Conservation (phyloP, 1,140 invertebrate genomes). For the Brachionus rotundiformis region DNA sequence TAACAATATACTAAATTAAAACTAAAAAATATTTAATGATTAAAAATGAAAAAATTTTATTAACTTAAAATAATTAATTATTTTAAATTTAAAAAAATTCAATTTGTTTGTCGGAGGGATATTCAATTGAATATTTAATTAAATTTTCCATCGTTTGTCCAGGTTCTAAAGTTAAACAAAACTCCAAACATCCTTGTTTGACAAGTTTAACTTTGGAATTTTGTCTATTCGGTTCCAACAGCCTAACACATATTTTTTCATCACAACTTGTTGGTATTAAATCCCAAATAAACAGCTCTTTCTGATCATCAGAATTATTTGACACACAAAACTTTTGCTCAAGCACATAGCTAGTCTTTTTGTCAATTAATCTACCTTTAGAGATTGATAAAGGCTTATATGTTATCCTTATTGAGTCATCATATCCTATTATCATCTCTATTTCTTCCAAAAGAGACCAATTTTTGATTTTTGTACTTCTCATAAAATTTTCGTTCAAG, state of each 20-base stretch:
- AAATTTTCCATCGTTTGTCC: not conserved
- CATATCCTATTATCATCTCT: slow-evolving; percentile 63
- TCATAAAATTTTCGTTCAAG: slow-evolving; percentile 63
- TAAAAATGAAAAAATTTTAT: no score
- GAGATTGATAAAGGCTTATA: slow-evolving; percentile 62
- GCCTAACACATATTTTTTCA: slow-evolving; percentile 36
- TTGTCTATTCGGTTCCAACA: slow-evolving; percentile 9
- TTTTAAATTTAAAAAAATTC: slow-evolving; percentile 41
- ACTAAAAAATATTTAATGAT: no score
- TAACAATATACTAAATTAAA: no score
- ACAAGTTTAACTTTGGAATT: slow-evolving; percentile 5
- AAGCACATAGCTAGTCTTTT: slow-evolving; percentile 55
- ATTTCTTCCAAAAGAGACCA: slow-evolving; percentile 60
- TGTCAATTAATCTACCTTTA: slow-evolving; percentile 56
- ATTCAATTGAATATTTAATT: not conserved
- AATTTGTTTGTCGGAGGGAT: not conserved
- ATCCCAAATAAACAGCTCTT: slow-evolving; percentile 59
- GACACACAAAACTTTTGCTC: slow-evolving; percentile 62
- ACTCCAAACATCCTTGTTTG: not conserved
- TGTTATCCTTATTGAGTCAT: slow-evolving; percentile 60
- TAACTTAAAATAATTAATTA: no score
- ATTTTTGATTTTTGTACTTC: slow-evolving; percentile 61
- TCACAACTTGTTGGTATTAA: slow-evolving; percentile 58
- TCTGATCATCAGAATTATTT: slow-evolving; percentile 59
- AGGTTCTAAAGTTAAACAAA: not conserved